Percentiles rank a stretch among this genome's conserved stretches.
Evolutionary conservation across 1,140 invertebrate genomes (phyloP).

Genomic region (Drosophila repletoides): DNA sequence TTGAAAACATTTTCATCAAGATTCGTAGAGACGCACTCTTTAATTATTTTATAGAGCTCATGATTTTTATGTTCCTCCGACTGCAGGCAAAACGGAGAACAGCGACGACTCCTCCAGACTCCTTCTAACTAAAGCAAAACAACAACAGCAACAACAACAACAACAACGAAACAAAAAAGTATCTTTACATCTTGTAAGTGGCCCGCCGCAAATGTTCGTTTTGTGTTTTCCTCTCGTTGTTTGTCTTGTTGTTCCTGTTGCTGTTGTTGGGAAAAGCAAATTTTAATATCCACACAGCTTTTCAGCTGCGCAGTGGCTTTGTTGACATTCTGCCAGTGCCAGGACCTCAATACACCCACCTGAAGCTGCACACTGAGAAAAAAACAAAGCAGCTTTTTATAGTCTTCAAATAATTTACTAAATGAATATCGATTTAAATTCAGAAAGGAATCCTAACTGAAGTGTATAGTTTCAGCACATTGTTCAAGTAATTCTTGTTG

Average conservation of each 20-base stretch:
- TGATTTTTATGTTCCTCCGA: slow-evolving; percentile 47
- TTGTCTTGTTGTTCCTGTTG: not conserved
- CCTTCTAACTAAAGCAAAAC: too few species aligned
- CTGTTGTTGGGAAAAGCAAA: slow-evolving; percentile 47
- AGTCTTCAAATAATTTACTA: too few species aligned
- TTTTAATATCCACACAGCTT: slow-evolving; percentile 63
- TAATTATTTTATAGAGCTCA: slow-evolving; percentile 76
- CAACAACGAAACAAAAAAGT: too few species aligned
- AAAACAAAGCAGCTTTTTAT: too few species aligned
- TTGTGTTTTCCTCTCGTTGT: not conserved
- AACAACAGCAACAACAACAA: too few species aligned
- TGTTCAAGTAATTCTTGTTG: too few species aligned
- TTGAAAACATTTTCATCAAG: slow-evolving; percentile 36
- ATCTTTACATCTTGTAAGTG: slow-evolving; percentile 38
- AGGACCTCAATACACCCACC: not conserved
- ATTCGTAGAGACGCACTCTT: slow-evolving; percentile 19
- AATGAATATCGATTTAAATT: too few species aligned
- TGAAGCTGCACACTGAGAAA: not conserved
- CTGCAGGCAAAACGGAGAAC: too few species aligned
- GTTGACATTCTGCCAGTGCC: slow-evolving; percentile 59
- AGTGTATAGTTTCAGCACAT: too few species aligned
- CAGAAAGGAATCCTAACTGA: too few species aligned
- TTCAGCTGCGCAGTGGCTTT: slow-evolving; percentile 50
- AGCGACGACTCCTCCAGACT: too few species aligned
- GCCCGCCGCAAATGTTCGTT: slow-evolving; percentile 10